A percentile compares a stretch with the other conserved stretches of the same genome.
These are phyloP conservation scores for Stigmatopora argus DNA, from an alignment of 2,113 vertebrate genomes.

Conservation along the genomic window DNA sequence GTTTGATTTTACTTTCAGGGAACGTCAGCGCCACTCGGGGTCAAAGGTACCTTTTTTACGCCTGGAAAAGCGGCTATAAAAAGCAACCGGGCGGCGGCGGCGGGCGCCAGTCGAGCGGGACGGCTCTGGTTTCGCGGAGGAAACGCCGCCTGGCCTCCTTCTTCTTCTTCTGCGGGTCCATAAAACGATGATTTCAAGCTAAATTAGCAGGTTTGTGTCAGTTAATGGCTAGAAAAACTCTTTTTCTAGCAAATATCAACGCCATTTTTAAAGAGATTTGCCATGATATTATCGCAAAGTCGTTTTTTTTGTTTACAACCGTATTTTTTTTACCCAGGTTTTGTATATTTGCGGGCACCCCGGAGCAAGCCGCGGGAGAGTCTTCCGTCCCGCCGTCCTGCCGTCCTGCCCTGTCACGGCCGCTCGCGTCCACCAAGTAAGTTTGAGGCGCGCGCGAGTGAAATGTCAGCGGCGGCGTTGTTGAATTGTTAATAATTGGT, in stretches of 20 bases:
- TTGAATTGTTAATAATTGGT: constrained; percentile 82
- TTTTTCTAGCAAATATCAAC: not conserved
- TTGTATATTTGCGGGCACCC: not conserved
- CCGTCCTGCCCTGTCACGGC: constrained; percentile 9
- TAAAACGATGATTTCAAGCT: not conserved
- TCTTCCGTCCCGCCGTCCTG: too few relatives aligned
- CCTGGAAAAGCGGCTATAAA: constrained; percentile 61
- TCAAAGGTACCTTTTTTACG: constrained; percentile 68
- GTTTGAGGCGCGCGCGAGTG: constrained; percentile 75
- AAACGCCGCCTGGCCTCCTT: not conserved
- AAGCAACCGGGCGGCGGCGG: constrained; percentile 33
- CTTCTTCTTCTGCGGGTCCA: not conserved
- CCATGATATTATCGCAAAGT: not conserved
- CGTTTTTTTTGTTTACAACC: not conserved
- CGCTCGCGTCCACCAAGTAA: constrained; percentile 64
- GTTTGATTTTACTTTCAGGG: constrained; percentile 62
- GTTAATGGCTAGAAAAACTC: not conserved
- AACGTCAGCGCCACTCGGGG: constrained; percentile 64
- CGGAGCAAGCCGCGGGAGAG: constrained; percentile 1
- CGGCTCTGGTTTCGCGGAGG: constrained; percentile 16
- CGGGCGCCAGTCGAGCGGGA: constrained; percentile 22
- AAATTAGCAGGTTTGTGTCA: not conserved
- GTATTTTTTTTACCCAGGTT: too few relatives aligned
- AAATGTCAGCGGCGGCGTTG: constrained; percentile 80
- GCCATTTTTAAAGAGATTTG: not conserved